phyloP scores from a whole-genome alignment of 2,797 vertebrate species.

The Gymnothorax javanicus region DNA sequence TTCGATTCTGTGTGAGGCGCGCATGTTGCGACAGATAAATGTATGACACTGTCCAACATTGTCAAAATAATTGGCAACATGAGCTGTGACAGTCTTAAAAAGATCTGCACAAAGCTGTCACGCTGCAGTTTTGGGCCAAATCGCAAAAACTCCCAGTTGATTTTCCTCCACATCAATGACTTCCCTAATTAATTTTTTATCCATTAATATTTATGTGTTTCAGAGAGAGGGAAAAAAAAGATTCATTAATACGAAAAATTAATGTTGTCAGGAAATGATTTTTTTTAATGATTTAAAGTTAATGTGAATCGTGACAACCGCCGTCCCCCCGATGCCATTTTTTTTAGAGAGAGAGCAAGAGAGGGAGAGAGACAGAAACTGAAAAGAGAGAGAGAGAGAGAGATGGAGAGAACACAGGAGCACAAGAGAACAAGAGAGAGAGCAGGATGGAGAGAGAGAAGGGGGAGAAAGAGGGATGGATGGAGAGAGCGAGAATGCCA shows the following conservation, averaged over 20 bases:
- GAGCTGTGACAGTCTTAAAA: constrained; percentile 2
- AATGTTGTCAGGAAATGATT: constrained; percentile 71
- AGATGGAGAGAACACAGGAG: too few species aligned
- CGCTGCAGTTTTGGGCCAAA: constrained; percentile 26
- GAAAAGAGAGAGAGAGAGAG: too few species aligned
- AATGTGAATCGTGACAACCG: constrained; percentile 71
- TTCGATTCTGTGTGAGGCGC: constrained; percentile 56
- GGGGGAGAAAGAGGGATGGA: too few species aligned
- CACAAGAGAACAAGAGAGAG: too few species aligned
- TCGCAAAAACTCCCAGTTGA: constrained; percentile 64
- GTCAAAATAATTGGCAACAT: constrained; percentile 40
- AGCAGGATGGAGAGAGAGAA: too few species aligned
- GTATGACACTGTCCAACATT: constrained; percentile 48
- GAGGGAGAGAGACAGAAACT: too few species aligned
- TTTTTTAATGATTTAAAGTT: constrained; percentile 69
- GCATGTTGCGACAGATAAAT: constrained; percentile 47
- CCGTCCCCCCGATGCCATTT: constrained; percentile 28
- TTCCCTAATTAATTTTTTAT: constrained; percentile 75
- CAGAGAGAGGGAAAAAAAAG: constrained; percentile 55
- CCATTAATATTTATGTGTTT: constrained; percentile 75
- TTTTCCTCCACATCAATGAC: constrained; percentile 72
- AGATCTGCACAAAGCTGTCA: not conserved
- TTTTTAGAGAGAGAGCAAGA: not conserved
- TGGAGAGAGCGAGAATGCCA: too few species aligned
- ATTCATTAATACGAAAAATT: constrained; percentile 64